Evolutionary conservation across 1,140 invertebrate genomes (phyloP).

Genomic region (Drosophila cardini): DNA sequence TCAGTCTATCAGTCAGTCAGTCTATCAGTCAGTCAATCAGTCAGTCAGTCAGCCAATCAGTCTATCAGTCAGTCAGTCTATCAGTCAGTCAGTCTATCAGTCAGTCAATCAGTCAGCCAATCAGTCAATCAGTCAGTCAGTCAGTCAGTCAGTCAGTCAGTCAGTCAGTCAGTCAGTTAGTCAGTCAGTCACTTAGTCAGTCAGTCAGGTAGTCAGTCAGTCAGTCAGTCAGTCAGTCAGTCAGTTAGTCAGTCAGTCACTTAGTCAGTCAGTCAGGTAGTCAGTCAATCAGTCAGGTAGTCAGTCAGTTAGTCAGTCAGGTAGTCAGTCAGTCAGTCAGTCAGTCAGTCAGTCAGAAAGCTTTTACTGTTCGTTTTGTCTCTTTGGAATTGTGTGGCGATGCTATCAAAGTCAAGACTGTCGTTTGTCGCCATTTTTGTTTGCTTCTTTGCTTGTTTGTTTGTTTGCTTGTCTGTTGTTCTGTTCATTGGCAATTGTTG

Average conservation of each 20-base stretch:
- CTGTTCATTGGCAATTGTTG: conserved; percentile 39
- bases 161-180: too few species aligned
- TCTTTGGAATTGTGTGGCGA: conserved; percentile 53
- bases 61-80: not conserved
- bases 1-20: not conserved
- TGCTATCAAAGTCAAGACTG: conserved; percentile 36
- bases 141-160: not conserved
- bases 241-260: too few species aligned
- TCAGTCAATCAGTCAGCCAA: not conserved
- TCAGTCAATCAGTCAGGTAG: not conserved
- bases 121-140: too few species aligned
- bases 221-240: not conserved
- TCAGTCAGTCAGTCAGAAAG: not conserved
- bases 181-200: conserved; percentile 1
- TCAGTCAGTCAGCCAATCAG: too few species aligned
- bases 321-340: too few species aligned
- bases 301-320: not conserved
- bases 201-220: too few species aligned
- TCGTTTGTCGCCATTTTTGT: conserved; percentile 1
- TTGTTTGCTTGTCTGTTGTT: conserved; percentile 5
- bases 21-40: not conserved
- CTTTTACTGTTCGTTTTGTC: conserved; percentile 4
- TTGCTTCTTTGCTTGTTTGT: conserved; percentile 14
- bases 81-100: too few species aligned
- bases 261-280: not conserved